Evolutionary conservation across 1,140 invertebrate species (phyloP).

Genomic region (Listronotus bonariensis): DNA sequence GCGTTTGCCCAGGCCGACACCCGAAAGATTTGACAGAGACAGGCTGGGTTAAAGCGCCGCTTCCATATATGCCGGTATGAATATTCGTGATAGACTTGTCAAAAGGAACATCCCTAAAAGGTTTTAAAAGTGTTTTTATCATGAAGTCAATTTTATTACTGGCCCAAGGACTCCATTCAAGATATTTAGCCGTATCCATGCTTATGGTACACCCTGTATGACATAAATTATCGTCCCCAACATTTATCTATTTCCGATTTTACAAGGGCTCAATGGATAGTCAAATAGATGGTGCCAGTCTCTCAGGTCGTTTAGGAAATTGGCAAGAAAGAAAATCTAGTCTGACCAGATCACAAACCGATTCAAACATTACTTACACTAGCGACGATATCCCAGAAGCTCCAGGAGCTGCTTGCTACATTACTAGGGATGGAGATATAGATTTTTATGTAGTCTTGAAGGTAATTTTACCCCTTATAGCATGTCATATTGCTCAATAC

Average conservation of each 20-base stretch:
- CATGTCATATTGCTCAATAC: conserved; percentile 7
- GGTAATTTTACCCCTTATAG: conserved; percentile 55
- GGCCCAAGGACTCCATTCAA: too few relatives aligned
- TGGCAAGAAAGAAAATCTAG: conserved; percentile 70
- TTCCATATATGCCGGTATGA: too few relatives aligned
- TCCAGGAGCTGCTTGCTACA: conserved; percentile 87
- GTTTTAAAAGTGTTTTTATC: too few relatives aligned
- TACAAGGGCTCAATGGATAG: conserved; percentile 79
- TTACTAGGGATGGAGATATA: conserved; percentile 93
- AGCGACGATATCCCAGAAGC: conserved; percentile 81
- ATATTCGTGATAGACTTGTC: too few relatives aligned
- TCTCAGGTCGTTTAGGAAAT: conserved; percentile 62
- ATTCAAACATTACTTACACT: conserved; percentile 90
- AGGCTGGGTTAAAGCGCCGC: too few relatives aligned
- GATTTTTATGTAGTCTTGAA: conserved; percentile 90
- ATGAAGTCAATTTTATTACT: too few relatives aligned
- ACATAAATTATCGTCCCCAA: not conserved
- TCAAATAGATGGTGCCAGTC: conserved; percentile 74
- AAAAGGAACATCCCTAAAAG: too few relatives aligned
- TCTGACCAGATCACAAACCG: conserved; percentile 86
- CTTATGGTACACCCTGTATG: too few relatives aligned
- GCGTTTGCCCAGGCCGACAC: too few relatives aligned
- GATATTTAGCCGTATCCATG: too few relatives aligned
- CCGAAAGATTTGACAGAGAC: too few relatives aligned
- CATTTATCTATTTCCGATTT: conserved; percentile 15